phyloP scores from a whole-genome alignment of 2,113 vertebrate genomes.

The Mormyrus iriodes region DNA sequence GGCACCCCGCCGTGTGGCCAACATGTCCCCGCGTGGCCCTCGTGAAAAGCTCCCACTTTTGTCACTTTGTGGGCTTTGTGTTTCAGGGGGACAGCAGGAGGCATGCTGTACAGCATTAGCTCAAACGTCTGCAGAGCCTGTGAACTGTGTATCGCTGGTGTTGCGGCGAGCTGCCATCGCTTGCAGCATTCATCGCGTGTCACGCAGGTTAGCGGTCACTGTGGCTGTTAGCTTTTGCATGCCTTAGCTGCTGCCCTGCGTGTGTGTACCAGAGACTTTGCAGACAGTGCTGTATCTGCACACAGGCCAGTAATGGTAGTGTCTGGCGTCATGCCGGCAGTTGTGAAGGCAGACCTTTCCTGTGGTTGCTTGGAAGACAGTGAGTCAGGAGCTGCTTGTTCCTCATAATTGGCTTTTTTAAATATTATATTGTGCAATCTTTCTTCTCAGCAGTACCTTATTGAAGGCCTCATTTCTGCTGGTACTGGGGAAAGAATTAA shows the following conservation, averaged over 20 bases:
- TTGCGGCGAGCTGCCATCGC: neutral
- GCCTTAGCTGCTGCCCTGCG: neutral
- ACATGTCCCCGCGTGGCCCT: neutral
- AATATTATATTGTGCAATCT: neutral
- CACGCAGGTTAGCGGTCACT: neutral
- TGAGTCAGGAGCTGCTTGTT: neutral
- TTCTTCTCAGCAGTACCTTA: neutral
- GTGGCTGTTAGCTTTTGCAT: neutral
- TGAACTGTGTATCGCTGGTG: neutral
- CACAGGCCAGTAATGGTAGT: neutral
- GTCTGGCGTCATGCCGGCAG: neutral
- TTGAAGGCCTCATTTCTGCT: neutral
- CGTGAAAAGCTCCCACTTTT: neutral
- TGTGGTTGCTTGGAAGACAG: neutral
- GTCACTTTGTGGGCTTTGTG: neutral
- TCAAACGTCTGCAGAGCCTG: neutral
- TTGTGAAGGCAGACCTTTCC: neutral
- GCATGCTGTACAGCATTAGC: neutral
- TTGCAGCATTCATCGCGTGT: neutral
- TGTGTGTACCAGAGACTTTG: neutral
- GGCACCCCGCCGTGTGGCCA: constrained; percentile 8
- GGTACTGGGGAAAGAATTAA: neutral
- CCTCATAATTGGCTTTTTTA: neutral
- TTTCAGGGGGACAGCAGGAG: neutral
- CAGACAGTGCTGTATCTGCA: neutral